phyloP scores from a whole-genome alignment of 64 coral and sea anemone genomes.

The Platygyra sinensis region DNA sequence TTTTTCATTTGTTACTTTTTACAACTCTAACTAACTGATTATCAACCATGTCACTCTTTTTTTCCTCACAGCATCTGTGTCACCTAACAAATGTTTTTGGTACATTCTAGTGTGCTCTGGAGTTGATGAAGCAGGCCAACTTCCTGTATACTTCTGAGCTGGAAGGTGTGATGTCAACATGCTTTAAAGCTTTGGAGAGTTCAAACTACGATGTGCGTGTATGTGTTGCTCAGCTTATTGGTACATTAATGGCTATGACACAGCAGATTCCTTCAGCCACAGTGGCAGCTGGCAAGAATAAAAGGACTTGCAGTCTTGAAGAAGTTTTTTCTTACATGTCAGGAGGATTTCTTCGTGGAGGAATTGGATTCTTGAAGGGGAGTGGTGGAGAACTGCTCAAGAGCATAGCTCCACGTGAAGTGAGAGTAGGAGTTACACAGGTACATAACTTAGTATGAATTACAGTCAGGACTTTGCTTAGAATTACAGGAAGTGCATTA shows the following conservation, averaged over 20 bases:
- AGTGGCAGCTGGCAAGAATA: constrained; percentile 67
- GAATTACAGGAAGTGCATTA: no score
- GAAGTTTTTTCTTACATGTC: constrained; percentile 92
- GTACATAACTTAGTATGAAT: constrained; percentile 13
- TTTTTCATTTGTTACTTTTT: no score
- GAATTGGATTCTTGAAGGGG: constrained; percentile 93
- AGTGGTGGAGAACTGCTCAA: constrained; percentile 93
- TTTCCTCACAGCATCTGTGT: no score
- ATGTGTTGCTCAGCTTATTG: constrained; percentile 82
- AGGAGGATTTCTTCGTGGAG: constrained; percentile 90
- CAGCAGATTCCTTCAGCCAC: constrained; percentile 58
- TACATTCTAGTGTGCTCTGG: constrained; percentile 79
- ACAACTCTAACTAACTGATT: no score
- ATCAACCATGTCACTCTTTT: no score
- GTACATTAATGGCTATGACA: constrained; percentile 85
- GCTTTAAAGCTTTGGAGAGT: constrained; percentile 86
- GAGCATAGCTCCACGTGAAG: constrained; percentile 80
- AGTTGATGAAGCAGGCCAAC: constrained; percentile 87
- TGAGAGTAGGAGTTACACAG: constrained; percentile 98
- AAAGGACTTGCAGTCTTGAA: constrained; percentile 72
- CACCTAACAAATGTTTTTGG: neutral
- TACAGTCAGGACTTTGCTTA: neutral
- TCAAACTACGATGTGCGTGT: constrained; percentile 99
- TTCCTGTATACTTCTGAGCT: constrained; percentile 92
- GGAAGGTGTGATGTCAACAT: constrained; percentile 79